phyloP scores from a whole-genome alignment of 2,113 vertebrate genomes.

The Crocuta crocuta region DNA sequence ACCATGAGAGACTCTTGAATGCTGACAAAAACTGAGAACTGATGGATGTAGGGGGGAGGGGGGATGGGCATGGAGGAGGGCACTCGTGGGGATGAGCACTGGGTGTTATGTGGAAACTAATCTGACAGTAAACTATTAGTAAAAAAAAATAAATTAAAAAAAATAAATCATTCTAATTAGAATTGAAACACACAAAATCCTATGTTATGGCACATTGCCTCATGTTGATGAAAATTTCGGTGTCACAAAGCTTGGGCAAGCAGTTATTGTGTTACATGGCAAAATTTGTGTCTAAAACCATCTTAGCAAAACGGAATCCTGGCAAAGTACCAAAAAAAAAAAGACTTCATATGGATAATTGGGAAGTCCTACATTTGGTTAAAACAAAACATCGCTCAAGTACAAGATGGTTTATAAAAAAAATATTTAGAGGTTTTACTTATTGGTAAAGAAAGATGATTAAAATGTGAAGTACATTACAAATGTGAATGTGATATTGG shows the following conservation, averaged over 20 bases:
- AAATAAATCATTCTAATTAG: background rate
- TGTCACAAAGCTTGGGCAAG: background rate
- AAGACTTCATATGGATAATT: background rate
- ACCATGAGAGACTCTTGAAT: too few relatives aligned
- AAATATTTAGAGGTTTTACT: conserved; percentile 39
- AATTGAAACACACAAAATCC: background rate
- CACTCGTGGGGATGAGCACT: too few relatives aligned
- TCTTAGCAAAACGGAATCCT: conserved; percentile 15
- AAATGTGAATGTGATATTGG: conserved; percentile 15
- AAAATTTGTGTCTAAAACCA: background rate
- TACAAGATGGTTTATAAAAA: background rate
- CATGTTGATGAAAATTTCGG: background rate
- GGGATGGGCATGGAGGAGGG: too few relatives aligned
- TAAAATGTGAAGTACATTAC: conserved; percentile 12
- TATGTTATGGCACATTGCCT: background rate
- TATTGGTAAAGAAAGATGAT: background rate
- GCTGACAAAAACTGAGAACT: too few relatives aligned
- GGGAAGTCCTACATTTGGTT: background rate
- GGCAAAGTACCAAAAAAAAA: background rate
- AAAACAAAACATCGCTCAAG: conserved; percentile 19
- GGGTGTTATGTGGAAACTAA: too few relatives aligned
- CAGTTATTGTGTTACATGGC: background rate
- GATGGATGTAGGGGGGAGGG: too few relatives aligned
- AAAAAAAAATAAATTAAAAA: too few relatives aligned
- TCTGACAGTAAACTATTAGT: too few relatives aligned